A percentile compares a stretch with the other conserved stretches of the same genome.
These are phyloP conservation scores for Oryzias curvinotus DNA, from an alignment of 2,113 vertebrate species.

Conservation along the genomic window DNA sequence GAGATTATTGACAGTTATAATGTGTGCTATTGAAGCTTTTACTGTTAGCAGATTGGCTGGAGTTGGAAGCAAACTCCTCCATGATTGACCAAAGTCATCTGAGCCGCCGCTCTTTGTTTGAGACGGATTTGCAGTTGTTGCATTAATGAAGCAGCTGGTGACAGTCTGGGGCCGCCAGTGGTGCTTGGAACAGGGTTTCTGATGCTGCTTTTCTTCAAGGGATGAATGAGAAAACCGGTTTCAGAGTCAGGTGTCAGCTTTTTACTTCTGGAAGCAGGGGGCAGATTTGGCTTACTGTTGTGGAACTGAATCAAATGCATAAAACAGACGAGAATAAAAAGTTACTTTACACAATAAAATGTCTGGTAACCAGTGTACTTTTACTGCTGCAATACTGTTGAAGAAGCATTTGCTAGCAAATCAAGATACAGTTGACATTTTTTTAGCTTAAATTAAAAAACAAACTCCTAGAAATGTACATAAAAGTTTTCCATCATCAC, in stretches of 20 bases:
- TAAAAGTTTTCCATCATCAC: neutral
- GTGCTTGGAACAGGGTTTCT: slow-evolving; percentile 9
- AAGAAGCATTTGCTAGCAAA: neutral
- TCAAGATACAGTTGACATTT: neutral
- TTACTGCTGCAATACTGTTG: neutral
- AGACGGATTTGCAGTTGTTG: slow-evolving; percentile 13
- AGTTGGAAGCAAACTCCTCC: neutral
- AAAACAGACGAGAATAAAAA: slow-evolving; percentile 1
- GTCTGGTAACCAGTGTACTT: slow-evolving; percentile 2
- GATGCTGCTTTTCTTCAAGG: slow-evolving; percentile 4
- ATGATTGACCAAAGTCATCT: neutral
- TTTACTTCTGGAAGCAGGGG: no score
- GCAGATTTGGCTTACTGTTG: no score
- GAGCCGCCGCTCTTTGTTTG: neutral
- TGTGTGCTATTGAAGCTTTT: neutral
- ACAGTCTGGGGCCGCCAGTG: slow-evolving; percentile 7
- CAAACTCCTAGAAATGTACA: neutral
- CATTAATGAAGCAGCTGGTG: slow-evolving; percentile 23
- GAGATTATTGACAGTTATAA: neutral
- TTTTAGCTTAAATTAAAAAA: neutral
- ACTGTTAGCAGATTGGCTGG: neutral
- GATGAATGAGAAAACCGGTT: neutral
- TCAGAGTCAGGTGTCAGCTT: neutral
- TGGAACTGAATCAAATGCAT: neutral
- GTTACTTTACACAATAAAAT: neutral